A percentile compares a stretch with the other conserved stretches of the same genome.
These are phyloP conservation scores for Balearica regulorum DNA, from an alignment of 2,797 vertebrate species.

Conservation along the genomic window DNA sequence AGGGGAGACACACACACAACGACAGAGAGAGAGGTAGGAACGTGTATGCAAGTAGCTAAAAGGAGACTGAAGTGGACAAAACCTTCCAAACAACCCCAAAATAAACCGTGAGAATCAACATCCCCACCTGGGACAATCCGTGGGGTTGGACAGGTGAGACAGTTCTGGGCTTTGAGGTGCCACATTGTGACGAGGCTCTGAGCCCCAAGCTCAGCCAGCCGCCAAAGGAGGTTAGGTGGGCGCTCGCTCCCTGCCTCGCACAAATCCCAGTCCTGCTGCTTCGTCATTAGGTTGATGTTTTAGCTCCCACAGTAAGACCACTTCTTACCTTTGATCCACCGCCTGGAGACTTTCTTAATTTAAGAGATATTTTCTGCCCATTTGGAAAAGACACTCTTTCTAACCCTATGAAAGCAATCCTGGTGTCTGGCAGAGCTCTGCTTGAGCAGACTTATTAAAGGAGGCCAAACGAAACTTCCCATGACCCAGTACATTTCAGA, in stretches of 20 bases:
- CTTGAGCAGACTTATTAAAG: background rate
- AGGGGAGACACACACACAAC: too few relatives aligned
- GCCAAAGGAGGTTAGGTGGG: background rate
- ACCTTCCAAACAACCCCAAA: background rate
- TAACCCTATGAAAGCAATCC: background rate
- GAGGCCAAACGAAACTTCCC: slow-evolving; percentile 52
- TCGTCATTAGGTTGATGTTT: background rate
- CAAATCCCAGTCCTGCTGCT: background rate
- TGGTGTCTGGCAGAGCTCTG: background rate
- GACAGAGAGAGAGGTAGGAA: background rate
- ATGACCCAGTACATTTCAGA: slow-evolving; percentile 47
- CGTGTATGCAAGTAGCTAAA: background rate
- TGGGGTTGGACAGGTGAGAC: background rate
- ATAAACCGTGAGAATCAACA: background rate
- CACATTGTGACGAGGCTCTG: background rate
- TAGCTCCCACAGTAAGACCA: background rate
- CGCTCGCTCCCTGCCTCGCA: background rate
- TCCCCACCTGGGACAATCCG: background rate
- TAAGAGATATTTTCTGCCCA: background rate
- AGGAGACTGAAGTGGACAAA: background rate
- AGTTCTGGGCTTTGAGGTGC: background rate
- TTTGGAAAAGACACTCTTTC: background rate
- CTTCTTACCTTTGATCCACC: background rate
- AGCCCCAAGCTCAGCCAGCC: background rate
- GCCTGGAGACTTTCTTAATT: background rate